Base-by-base conservation (phyloP, 2,888 invertebrate genomes). In the Anaspis maculata region DNA sequence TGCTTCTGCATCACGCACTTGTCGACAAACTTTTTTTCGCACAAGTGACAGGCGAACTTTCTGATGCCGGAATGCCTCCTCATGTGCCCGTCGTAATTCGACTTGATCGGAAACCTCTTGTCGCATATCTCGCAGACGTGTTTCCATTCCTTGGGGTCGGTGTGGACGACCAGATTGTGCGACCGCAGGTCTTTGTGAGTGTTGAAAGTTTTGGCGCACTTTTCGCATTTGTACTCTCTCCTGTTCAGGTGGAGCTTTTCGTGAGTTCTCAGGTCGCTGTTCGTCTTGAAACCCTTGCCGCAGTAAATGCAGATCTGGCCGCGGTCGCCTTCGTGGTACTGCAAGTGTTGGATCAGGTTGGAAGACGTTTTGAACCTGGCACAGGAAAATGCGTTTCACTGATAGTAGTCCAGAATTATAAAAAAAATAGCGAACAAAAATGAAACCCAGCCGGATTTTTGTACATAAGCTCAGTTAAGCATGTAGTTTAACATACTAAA, bases 261-360 rank as follows among this genome's bases (percentile, higher is more conserved):
- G 25, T 57, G 57, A 3, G 50, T 47, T 24, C 44, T 51, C 21
- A 57, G 32, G 38, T 56, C 56, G 12, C 48, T 50, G 33, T 51
- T 54, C 2, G 56, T 56, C 9, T 54, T 52, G 34, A 52, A 57
- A 12, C 67, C 65, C 51, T 73, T 73, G 1, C 57, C 57, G 33
- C 57, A 57, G 33, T 45, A 56, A 5, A 51, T 48, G 32, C 57
- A 57, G 25, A 55, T 50, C 38, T 56, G 48, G 4, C 46, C 45
- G 13, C 57, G 37, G 5, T 50, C 46, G 2, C 51, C 54, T 2
- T 47, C 47, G 27, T 57, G 56, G 29, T 56, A 56, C 33, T 53
- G 54, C n/a, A 50, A 37, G 33, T 57, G 57, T 32, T 54, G 51
- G 7, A 50, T 27, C 7, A 56, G 37, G 40, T 53, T 53, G 3